Conservation (phyloP, 2,888 invertebrate species). For the Dicycla oo region DNA sequence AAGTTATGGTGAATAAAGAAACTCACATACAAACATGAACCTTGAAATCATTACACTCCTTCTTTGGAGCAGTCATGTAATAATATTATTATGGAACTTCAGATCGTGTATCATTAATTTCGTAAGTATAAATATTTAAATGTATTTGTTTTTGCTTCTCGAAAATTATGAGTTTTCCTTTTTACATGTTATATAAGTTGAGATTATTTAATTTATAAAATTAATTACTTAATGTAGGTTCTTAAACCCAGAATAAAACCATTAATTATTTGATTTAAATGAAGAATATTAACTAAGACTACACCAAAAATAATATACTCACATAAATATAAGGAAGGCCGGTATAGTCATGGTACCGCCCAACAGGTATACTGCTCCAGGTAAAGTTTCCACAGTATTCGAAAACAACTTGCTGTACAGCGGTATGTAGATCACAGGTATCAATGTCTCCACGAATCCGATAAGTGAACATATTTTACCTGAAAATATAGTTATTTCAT, state of each 20-base stretch:
- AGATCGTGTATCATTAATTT: too few relatives aligned
- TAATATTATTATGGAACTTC: not conserved
- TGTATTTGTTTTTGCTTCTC: too few relatives aligned
- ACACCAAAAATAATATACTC: slow-evolving; percentile 68
- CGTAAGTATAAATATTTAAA: too few relatives aligned
- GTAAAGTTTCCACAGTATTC: slow-evolving; percentile 81
- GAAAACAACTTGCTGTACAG: slow-evolving; percentile 88
- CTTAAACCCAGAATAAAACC: not conserved
- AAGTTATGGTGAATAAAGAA: too few relatives aligned
- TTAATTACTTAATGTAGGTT: not conserved
- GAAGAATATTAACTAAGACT: not conserved
- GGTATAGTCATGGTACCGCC: slow-evolving; percentile 86
- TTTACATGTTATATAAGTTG: not conserved
- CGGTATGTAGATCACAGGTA: slow-evolving; percentile 87
- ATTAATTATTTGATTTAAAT: not conserved
- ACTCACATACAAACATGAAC: too few relatives aligned
- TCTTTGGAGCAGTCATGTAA: too few relatives aligned
- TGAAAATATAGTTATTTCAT: slow-evolving; percentile 69
- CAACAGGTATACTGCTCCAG: slow-evolving; percentile 88
- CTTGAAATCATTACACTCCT: too few relatives aligned
- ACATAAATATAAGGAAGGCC: slow-evolving; percentile 86
- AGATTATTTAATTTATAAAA: not conserved
- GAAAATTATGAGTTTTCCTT: not conserved
- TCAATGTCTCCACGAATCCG: slow-evolving; percentile 89
- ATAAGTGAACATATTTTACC: slow-evolving; percentile 90